Conservation (phyloP, 1,140 invertebrate species). For the Trichomalopsis sarcophagae region DNA sequence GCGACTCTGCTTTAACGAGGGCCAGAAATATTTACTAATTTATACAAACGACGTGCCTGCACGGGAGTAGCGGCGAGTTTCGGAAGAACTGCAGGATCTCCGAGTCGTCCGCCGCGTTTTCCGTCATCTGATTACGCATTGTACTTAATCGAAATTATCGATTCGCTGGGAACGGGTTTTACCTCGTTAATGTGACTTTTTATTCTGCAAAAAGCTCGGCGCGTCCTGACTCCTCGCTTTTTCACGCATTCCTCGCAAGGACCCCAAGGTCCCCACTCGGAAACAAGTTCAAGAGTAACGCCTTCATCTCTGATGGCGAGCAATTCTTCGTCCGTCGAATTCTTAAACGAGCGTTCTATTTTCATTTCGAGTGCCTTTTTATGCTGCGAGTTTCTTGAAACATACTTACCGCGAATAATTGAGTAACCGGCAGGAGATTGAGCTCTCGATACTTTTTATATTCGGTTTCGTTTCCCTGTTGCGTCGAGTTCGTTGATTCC, state of each 20-base stretch:
- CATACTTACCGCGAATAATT: conserved; percentile 63
- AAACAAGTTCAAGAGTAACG: conserved; percentile 64
- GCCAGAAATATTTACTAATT: not conserved
- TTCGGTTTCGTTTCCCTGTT: conserved; percentile 64
- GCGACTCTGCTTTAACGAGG: not conserved
- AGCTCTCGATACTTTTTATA: conserved; percentile 74
- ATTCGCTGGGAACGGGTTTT: conserved; percentile 13
- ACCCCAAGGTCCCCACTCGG: conserved; percentile 67
- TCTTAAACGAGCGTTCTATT: conserved; percentile 32
- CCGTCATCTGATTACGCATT: conserved; percentile 37
- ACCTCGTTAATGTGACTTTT: conserved; percentile 62
- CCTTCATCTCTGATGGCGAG: conserved; percentile 63
- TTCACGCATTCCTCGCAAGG: conserved; percentile 64
- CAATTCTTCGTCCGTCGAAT: conserved; percentile 66
- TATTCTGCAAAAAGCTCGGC: conserved; percentile 64
- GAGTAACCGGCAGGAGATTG: conserved; percentile 68
- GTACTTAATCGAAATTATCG: not conserved
- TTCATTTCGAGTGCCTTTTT: not conserved
- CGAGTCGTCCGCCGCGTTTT: conserved; percentile 46
- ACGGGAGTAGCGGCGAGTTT: conserved; percentile 63
- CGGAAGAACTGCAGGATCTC: conserved; percentile 56
- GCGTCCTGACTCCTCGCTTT: conserved; percentile 61
- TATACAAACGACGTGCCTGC: conserved; percentile 60
- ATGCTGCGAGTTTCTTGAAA: conserved; percentile 13
- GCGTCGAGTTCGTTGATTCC: conserved; percentile 35